Conservation (phyloP, 2,113 vertebrate genomes). For the Todiramphus saurophagus region DNA sequence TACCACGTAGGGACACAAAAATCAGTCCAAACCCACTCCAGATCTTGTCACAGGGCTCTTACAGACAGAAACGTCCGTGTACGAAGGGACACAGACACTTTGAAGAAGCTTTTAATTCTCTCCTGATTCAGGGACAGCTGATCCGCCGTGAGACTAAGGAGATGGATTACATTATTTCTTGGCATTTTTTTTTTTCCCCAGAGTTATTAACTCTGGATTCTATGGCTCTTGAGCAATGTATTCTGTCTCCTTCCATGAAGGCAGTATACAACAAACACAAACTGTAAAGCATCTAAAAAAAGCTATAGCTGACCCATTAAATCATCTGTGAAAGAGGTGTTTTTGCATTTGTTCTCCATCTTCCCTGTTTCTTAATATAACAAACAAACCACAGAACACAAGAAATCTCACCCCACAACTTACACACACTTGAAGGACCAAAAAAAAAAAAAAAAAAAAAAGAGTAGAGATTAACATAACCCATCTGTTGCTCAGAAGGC, state of each 20-base stretch:
- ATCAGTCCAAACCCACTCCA: background rate
- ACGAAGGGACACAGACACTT: background rate
- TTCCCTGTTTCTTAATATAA: background rate
- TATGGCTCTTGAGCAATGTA: background rate
- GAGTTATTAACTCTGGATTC: background rate
- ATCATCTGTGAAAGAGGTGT: background rate
- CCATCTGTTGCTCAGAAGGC: background rate
- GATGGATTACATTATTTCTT: slow-evolving; percentile 10
- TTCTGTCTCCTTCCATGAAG: background rate
- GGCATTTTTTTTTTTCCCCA: background rate
- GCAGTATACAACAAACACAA: background rate
- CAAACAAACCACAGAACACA: background rate
- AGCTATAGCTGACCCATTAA: background rate
- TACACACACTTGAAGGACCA: background rate
- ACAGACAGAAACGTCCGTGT: background rate
- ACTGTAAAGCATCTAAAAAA: background rate
- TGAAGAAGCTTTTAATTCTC: slow-evolving; percentile 3
- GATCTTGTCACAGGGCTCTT: background rate
- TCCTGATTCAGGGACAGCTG: background rate
- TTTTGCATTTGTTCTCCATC: background rate
- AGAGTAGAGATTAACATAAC: background rate
- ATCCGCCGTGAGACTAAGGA: slow-evolving; percentile 15
- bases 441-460: background rate
- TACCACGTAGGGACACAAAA: background rate
- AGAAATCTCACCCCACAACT: background rate